phyloP scores from a whole-genome alignment of 2,797 vertebrate species.

The Cyprinodon diabolis region DNA sequence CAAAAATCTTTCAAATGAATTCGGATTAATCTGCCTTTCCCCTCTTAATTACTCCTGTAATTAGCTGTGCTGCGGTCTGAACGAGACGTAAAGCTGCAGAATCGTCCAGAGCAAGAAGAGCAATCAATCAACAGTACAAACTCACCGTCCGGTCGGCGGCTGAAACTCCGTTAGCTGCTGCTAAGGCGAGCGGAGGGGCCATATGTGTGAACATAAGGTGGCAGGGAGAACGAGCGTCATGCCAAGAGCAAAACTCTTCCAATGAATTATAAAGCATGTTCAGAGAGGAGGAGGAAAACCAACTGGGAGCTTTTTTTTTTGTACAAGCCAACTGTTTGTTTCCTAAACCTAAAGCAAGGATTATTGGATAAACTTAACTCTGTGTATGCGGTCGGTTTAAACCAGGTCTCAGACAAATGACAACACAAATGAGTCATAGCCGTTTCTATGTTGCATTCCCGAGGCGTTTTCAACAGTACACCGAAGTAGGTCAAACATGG shows the following conservation, averaged over 20 bases:
- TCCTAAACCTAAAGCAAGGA: not conserved
- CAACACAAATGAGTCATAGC: not conserved
- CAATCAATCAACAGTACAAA: constrained; percentile 15
- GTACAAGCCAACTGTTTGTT: not conserved
- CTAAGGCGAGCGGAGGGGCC: constrained; percentile 12
- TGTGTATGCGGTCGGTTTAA: not conserved
- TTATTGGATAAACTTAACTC: not conserved
- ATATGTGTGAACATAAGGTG: constrained; percentile 45
- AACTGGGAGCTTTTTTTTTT: not conserved
- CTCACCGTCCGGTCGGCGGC: not conserved
- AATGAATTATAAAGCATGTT: constrained; percentile 10
- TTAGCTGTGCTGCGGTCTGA: constrained; percentile 7
- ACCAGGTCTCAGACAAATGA: not conserved
- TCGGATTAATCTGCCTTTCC: constrained; percentile 12
- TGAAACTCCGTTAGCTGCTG: not conserved
- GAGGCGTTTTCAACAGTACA: not conserved
- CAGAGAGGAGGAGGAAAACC: constrained; percentile 3
- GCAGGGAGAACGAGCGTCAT: constrained; percentile 15
- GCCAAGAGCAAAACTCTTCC: constrained; percentile 22
- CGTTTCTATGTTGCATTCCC: not conserved
- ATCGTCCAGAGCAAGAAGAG: not conserved
- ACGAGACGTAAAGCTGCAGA: not conserved
- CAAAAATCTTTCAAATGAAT: constrained; percentile 2
- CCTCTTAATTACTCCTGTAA: constrained; percentile 15
- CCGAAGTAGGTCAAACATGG: constrained; percentile 7